A percentile compares a stretch with the other conserved stretches of the same genome.
Conservation (phyloP, 2,888 invertebrate species). For the Lithophane ornitopus region DNA sequence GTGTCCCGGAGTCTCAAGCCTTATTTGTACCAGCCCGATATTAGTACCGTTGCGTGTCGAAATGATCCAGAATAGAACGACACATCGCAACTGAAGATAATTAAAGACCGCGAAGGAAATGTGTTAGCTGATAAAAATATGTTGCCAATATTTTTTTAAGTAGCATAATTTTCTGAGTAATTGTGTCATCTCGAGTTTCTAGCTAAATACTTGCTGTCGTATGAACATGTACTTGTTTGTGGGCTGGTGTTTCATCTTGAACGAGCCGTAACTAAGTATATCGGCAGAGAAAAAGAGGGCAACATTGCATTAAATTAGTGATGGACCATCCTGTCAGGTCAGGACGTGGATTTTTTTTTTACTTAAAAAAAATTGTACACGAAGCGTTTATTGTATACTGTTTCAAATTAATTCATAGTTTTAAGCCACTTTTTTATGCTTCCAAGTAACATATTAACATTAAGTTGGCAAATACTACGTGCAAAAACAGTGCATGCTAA, state of each 20-base stretch:
- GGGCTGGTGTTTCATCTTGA: conserved; percentile 13
- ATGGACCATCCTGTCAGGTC: conserved; percentile 37
- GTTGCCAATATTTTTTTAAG: conserved; percentile 29
- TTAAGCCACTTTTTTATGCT: neutral
- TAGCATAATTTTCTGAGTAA: conserved; percentile 45
- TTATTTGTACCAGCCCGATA: conserved; percentile 62
- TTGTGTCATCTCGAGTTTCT: conserved; percentile 55
- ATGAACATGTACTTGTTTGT: conserved; percentile 41
- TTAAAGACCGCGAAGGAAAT: conserved; percentile 57
- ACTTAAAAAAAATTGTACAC: neutral
- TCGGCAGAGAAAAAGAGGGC: conserved; percentile 30
- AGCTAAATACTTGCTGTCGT: conserved; percentile 38
- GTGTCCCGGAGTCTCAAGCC: conserved; percentile 60
- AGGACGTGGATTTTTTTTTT: conserved; percentile 16
- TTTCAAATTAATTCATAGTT: neutral
- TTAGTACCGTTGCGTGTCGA: conserved; percentile 64
- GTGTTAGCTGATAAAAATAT: conserved; percentile 45
- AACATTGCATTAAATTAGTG: conserved; percentile 29
- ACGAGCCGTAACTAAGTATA: conserved; percentile 24
- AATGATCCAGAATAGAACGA: conserved; percentile 61
- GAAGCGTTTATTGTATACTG: neutral
- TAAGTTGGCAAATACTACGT: neutral
- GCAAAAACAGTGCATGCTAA: conserved; percentile 6
- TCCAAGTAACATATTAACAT: neutral
- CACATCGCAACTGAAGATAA: conserved; percentile 50